phyloP scores from a whole-genome alignment of 2,113 vertebrate genomes.

The Ginglymostoma cirratum region DNA sequence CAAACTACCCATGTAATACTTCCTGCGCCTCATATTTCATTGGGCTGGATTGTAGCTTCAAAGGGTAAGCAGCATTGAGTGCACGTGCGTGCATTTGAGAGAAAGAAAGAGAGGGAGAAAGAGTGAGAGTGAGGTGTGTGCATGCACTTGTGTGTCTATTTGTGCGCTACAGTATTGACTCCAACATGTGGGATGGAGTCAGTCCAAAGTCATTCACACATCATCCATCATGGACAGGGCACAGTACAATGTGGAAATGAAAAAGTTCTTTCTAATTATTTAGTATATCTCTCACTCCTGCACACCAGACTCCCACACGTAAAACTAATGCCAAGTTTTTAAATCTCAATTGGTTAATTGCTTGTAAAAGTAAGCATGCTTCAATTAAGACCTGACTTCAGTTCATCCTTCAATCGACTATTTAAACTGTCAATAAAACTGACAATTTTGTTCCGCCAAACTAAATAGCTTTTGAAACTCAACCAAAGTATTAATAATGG shows the following conservation, averaged over 20 bases:
- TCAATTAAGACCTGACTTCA: not conserved
- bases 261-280: not conserved
- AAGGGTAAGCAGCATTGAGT: no score
- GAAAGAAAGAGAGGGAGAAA: no score
- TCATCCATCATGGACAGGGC: not conserved
- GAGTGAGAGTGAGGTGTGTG: no score
- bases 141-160: no score
- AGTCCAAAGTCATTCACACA: not conserved
- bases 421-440: not conserved
- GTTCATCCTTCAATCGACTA: not conserved
- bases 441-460: not conserved
- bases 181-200: no score
- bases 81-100: no score
- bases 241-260: not conserved
- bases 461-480: not conserved
- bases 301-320: not conserved
- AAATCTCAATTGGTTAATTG: not conserved
- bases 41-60: not conserved
- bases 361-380: not conserved
- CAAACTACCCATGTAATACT: not conserved
- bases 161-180: no score
- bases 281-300: not conserved
- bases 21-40: not conserved
- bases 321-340: not conserved
- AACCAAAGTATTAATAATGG: not conserved